phyloP scores from a whole-genome alignment of 2,888 invertebrate species.

The Thyatira batis region DNA sequence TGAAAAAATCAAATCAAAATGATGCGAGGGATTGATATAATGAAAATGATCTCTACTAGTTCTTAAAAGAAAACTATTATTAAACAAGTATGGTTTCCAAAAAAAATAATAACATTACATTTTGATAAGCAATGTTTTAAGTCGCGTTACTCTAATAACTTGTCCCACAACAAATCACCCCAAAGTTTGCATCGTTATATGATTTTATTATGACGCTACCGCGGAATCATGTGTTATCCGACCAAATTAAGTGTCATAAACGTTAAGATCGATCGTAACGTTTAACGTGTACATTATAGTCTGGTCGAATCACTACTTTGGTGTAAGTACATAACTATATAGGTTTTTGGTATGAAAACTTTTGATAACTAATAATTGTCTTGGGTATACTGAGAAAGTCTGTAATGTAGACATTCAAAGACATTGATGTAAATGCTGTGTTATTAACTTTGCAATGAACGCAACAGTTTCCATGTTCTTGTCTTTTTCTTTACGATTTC shows the following conservation, averaged over 20 bases:
- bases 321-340: constrained; percentile 20
- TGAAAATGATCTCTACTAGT: no score
- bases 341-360: constrained; percentile 23
- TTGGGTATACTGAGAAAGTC: background rate
- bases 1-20: no score
- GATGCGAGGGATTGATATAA: no score
- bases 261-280: constrained; percentile 66
- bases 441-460: background rate
- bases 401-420: background rate
- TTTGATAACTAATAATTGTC: constrained; percentile 4
- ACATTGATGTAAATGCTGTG: background rate
- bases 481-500: no score
- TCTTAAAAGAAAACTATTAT: background rate
- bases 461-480: background rate
- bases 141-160: constrained; percentile 13
- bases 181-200: constrained; percentile 61
- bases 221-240: constrained; percentile 55
- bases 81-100: background rate
- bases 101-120: no score
- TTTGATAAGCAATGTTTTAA: no score
- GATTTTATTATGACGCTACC: constrained; percentile 69
- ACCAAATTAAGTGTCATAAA: constrained; percentile 78
- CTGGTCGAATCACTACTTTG: constrained; percentile 47
- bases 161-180: constrained; percentile 38
- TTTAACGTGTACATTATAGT: constrained; percentile 59